Percentiles rank a stretch among this genome's conserved stretches.
Conservation (phyloP, 2,797 vertebrate genomes). For the Ctenopoma multispine region DNA sequence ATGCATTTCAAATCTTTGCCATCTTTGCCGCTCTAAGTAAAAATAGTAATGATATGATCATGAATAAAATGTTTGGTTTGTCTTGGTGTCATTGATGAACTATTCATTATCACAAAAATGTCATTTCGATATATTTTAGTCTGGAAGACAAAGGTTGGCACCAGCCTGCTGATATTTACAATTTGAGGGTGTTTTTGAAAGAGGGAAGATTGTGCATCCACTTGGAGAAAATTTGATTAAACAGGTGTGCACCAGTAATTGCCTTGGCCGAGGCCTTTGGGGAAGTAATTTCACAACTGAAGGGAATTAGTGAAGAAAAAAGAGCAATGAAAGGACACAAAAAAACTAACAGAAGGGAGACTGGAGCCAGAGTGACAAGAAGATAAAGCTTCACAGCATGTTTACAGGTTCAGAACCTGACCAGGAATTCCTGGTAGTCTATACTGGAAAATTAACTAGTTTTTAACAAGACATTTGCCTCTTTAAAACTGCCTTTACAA, state of each 20-base stretch:
- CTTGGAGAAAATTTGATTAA: slow-evolving; percentile 74
- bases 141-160: slow-evolving; percentile 22
- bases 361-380: background rate
- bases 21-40: too few species aligned
- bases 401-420: slow-evolving; percentile 9
- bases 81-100: slow-evolving; percentile 54
- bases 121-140: slow-evolving; percentile 39
- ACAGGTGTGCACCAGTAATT: slow-evolving; percentile 74
- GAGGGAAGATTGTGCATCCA: slow-evolving; percentile 52
- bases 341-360: slow-evolving; percentile 10
- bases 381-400: background rate
- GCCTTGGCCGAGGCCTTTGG: slow-evolving; percentile 45
- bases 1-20: background rate
- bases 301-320: slow-evolving; percentile 52
- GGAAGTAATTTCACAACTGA: slow-evolving; percentile 74
- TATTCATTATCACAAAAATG: slow-evolving; percentile 46
- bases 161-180: slow-evolving; percentile 33
- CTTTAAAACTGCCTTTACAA: background rate
- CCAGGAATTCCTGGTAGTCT: background rate
- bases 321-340: slow-evolving; percentile 33
- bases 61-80: slow-evolving; percentile 28
- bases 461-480: background rate
- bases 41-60: background rate
- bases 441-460: background rate
- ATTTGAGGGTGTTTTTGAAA: slow-evolving; percentile 34